Conservation (phyloP, 2,888 invertebrate species). For the Fragum fragum region DNA sequence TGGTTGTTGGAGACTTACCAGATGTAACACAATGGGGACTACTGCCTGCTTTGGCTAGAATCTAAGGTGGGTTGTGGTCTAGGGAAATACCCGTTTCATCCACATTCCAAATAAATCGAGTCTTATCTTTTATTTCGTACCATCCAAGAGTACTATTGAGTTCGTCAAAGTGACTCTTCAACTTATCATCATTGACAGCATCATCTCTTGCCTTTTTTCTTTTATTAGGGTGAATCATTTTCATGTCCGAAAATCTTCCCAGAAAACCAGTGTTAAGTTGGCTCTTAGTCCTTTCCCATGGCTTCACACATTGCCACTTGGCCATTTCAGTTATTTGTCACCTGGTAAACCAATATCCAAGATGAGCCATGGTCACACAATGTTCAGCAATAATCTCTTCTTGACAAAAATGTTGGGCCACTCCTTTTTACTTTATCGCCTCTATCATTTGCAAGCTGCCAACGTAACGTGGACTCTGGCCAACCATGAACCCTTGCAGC, state of each 20-base stretch:
- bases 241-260: constrained; percentile 36
- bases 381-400: constrained; percentile 35
- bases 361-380: constrained; percentile 43
- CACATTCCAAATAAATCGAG: constrained; percentile 52
- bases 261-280: constrained; percentile 20
- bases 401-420: constrained; percentile 32
- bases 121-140: constrained; percentile 32
- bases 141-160: constrained; percentile 10
- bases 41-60: constrained; percentile 39
- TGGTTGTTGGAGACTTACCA: constrained; percentile 36
- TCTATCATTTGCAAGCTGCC: constrained; percentile 19
- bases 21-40: constrained; percentile 35
- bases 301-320: not conserved
- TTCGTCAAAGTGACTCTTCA: constrained; percentile 10
- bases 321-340: constrained; percentile 32
- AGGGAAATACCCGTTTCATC: constrained; percentile 46
- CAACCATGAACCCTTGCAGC: constrained; percentile 37
- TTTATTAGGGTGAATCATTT: constrained; percentile 40
- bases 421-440: constrained; percentile 24
- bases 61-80: constrained; percentile 51
- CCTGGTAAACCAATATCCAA: constrained; percentile 27
- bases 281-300: not conserved
- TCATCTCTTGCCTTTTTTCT: constrained; percentile 49
- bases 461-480: constrained; percentile 47
- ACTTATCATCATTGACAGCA: constrained; percentile 23